Percentiles rank a stretch among this genome's conserved stretches.
Conservation (phyloP, 2,797 vertebrate species). For the Thamnophis elegans region DNA sequence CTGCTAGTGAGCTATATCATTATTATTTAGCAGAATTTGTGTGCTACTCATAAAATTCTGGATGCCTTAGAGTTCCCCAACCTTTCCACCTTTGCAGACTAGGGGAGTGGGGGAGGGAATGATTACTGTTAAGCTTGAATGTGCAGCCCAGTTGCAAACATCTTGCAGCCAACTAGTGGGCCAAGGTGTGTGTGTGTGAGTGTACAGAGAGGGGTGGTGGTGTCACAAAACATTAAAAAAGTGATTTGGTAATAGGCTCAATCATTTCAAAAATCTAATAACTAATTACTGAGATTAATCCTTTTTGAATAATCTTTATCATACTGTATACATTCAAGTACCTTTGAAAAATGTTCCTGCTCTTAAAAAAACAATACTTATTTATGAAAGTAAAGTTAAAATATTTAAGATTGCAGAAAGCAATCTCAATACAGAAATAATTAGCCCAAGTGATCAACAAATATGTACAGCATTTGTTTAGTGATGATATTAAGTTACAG, state of each 20-base stretch:
- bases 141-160: no score
- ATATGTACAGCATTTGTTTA: neutral
- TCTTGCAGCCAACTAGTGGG: no score
- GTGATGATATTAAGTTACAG: no score
- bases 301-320: neutral
- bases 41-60: neutral
- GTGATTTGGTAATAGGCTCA: neutral
- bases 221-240: neutral
- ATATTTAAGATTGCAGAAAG: neutral
- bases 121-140: no score
- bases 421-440: neutral
- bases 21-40: neutral
- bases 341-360: neutral
- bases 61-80: neutral
- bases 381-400: neutral
- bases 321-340: neutral
- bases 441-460: neutral
- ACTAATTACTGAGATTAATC: neutral
- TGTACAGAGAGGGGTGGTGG: fast-evolving
- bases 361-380: neutral
- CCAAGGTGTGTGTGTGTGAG: no score
- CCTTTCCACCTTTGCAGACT: no score
- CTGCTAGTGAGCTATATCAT: neutral
- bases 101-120: no score
- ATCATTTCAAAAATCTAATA: neutral